A percentile compares a stretch with the other conserved stretches of the same genome.
Conservation (phyloP, 1,140 invertebrate genomes). For the Chrysoperla carnea region DNA sequence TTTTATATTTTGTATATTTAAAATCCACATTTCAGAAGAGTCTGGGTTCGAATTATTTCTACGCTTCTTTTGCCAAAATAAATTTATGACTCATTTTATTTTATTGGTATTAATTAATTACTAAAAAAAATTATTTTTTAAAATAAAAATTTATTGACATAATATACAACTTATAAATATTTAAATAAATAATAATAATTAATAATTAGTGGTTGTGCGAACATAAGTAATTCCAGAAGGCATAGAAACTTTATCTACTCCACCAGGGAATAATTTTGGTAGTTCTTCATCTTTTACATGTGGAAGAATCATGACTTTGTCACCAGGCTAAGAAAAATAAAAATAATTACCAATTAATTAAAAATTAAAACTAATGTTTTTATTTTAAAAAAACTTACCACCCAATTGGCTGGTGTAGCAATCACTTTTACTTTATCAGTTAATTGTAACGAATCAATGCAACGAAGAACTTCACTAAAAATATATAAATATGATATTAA, state of each 20-base stretch:
- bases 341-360: constrained; percentile 2
- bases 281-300: constrained; percentile 50
- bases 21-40: no score
- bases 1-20: no score
- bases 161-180: no score
- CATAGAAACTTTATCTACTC: constrained; percentile 47
- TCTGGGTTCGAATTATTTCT: no score
- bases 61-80: no score
- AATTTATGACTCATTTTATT: no score
- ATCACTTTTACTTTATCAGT: constrained; percentile 52
- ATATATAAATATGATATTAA: constrained; percentile 7
- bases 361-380: no score
- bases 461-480: constrained; percentile 74
- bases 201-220: constrained; percentile 53
- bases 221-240: constrained; percentile 69
- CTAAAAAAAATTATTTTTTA: no score
- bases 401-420: constrained; percentile 76
- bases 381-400: constrained; percentile 36
- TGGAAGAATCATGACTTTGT: constrained; percentile 70
- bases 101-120: no score
- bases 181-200: constrained; percentile 5
- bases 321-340: constrained; percentile 48
- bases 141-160: no score
- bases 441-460: constrained; percentile 76
- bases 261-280: constrained; percentile 47